These are phyloP conservation scores for Pedetes capensis DNA, from an alignment of 2,113 vertebrate species.

Conservation along the genomic window DNA sequence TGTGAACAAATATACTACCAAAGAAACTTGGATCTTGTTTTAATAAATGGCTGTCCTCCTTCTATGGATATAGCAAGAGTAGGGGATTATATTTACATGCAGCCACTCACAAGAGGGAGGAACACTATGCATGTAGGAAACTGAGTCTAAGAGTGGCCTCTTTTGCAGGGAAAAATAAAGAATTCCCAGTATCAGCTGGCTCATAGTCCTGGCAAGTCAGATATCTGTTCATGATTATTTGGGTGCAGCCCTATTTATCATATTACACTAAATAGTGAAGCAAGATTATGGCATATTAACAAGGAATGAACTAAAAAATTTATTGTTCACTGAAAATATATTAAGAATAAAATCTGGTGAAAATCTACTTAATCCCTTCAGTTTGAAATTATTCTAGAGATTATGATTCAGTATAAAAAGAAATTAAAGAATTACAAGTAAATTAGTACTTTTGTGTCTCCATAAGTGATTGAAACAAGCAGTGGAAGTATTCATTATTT, in stretches of 20 bases:
- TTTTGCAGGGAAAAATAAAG: neutral
- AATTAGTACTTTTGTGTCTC: neutral
- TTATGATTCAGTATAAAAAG: neutral
- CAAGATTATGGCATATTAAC: neutral
- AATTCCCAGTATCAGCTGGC: neutral
- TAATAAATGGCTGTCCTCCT: neutral
- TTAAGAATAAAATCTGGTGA: neutral
- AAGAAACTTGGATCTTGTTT: neutral
- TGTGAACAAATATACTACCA: neutral
- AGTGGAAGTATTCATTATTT: neutral
- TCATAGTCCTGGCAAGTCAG: neutral
- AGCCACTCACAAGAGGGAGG: neutral
- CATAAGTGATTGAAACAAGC: neutral
- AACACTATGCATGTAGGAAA: neutral
- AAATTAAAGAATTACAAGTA: neutral
- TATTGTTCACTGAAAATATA: neutral
- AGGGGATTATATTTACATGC: neutral
- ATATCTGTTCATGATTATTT: neutral
- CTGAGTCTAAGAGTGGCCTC: accelerated
- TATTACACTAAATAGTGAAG: neutral
- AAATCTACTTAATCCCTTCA: neutral
- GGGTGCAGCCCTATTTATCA: neutral
- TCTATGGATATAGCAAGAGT: neutral
- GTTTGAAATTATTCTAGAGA: neutral
- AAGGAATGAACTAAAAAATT: neutral